These are phyloP conservation scores for Drosophila kanapiae DNA, from an alignment of 1,140 invertebrate species.

Conservation along the genomic window DNA sequence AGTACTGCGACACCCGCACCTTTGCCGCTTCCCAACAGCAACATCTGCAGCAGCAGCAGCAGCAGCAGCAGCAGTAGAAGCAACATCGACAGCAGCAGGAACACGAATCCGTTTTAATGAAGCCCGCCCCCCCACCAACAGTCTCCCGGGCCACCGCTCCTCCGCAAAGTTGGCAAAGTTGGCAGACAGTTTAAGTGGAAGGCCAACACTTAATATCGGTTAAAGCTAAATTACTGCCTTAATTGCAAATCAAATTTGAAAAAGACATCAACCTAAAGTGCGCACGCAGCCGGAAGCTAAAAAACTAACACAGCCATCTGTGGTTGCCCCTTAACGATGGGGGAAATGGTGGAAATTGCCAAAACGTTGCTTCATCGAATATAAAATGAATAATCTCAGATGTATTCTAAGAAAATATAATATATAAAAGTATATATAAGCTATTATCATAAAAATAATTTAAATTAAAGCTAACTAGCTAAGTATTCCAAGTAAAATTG, in stretches of 20 bases:
- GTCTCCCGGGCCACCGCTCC: neutral
- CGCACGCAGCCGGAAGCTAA: neutral
- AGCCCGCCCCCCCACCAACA: slow-evolving; percentile 18
- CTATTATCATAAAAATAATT: neutral
- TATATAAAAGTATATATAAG: neutral
- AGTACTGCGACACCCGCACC: slow-evolving; percentile 27
- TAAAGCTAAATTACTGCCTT: slow-evolving; percentile 51
- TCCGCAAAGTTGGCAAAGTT: slow-evolving; percentile 42
- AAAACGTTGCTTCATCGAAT: neutral
- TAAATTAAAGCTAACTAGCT: neutral
- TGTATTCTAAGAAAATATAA: neutral
- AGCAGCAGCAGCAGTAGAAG: slow-evolving; percentile 3
- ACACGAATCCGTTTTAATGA: slow-evolving; percentile 61
- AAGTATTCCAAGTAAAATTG: too few relatives aligned
- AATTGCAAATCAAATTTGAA: slow-evolving; percentile 53
- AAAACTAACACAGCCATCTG: slow-evolving; percentile 16
- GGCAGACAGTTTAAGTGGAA: slow-evolving; percentile 53
- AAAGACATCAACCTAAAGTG: slow-evolving; percentile 30
- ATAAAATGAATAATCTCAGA: neutral
- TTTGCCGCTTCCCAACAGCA: neutral
- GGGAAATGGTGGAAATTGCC: neutral
- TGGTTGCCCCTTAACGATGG: neutral
- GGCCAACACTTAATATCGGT: slow-evolving; percentile 54
- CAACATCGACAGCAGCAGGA: slow-evolving; percentile 29
- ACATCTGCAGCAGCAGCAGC: slow-evolving; percentile 8